These are phyloP conservation scores for Camponotus floridanus DNA, from an alignment of 1,140 invertebrate species.

Conservation along the genomic window DNA sequence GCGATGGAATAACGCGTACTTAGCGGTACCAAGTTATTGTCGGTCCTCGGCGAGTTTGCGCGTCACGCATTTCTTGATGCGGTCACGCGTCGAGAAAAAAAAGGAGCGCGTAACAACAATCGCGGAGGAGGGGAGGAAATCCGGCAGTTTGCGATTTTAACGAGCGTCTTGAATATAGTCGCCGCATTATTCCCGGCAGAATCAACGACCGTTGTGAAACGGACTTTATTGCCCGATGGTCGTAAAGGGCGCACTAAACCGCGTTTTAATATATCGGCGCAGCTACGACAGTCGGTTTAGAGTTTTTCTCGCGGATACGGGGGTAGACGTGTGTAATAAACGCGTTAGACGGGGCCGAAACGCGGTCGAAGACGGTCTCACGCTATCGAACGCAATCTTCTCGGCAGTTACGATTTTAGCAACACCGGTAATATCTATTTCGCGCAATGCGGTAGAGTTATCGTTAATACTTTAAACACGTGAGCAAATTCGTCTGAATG, in stretches of 20 bases:
- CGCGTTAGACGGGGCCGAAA: neutral
- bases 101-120: constrained; percentile 35
- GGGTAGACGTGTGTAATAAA: constrained; percentile 19
- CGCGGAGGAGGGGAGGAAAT: constrained; percentile 32
- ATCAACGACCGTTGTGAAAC: constrained; percentile 75
- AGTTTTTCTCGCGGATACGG: constrained; percentile 36
- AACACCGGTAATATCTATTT: constrained; percentile 50
- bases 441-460: constrained; percentile 39
- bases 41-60: neutral
- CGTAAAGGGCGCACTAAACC: constrained; percentile 70
- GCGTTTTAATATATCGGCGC: constrained; percentile 71
- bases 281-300: constrained; percentile 43
- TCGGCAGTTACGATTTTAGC: constrained; percentile 24
- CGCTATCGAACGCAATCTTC: constrained; percentile 18
- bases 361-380: constrained; percentile 17
- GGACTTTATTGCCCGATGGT: constrained; percentile 73
- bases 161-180: constrained; percentile 74
- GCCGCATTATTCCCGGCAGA: constrained; percentile 61
- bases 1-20: neutral
- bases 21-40: neutral
- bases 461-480: constrained; percentile 58
- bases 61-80: neutral
- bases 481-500: constrained; percentile 50
- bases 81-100: neutral
- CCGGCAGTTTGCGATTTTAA: constrained; percentile 71